These are phyloP conservation scores for Eledona agricola DNA, from an alignment of 2,888 invertebrate genomes.

Conservation along the genomic window DNA sequence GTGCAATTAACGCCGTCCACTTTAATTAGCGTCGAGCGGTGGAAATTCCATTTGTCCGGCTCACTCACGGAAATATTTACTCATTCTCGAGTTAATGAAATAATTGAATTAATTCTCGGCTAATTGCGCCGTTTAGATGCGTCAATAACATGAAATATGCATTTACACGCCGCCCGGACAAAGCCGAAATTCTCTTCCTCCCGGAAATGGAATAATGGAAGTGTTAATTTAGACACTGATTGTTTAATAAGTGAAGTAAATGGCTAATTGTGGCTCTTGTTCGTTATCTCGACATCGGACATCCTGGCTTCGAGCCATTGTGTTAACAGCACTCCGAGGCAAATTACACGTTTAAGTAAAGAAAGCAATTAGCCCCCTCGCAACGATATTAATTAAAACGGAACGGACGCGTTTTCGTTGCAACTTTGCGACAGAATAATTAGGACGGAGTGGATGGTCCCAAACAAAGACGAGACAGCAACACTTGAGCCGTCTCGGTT, in stretches of 20 bases:
- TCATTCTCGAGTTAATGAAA: slow-evolving; percentile 11
- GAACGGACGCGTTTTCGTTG: slow-evolving; percentile 16
- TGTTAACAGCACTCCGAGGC: slow-evolving; percentile 44
- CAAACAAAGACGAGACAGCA: slow-evolving; percentile 1
- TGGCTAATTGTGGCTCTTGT: slow-evolving; percentile 41
- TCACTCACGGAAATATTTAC: slow-evolving; percentile 5
- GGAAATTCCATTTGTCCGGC: slow-evolving; percentile 19
- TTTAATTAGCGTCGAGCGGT: slow-evolving; percentile 13
- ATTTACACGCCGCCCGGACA: slow-evolving; percentile 13
- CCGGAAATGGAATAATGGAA: slow-evolving; percentile 31
- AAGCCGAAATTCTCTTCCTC: slow-evolving; percentile 15
- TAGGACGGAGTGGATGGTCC: slow-evolving; percentile 7
- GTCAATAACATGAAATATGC: slow-evolving; percentile 17
- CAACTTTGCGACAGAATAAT: slow-evolving; percentile 25
- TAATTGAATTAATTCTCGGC: slow-evolving; percentile 23
- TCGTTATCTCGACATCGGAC: slow-evolving; percentile 41
- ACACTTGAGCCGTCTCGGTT: slow-evolving; percentile 12
- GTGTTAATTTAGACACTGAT: slow-evolving; percentile 31
- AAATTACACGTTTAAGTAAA: slow-evolving; percentile 46
- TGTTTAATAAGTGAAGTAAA: slow-evolving; percentile 38
- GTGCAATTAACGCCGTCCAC: slow-evolving; percentile 14
- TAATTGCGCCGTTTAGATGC: slow-evolving; percentile 11
- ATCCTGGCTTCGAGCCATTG: slow-evolving; percentile 42
- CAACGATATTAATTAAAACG: slow-evolving; percentile 47
- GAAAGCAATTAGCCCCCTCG: slow-evolving; percentile 35